Percentiles rank a stretch among this genome's conserved stretches.
Evolutionary conservation across 2,888 invertebrate species (phyloP).

Genomic region (Cataglyphis livida): DNA sequence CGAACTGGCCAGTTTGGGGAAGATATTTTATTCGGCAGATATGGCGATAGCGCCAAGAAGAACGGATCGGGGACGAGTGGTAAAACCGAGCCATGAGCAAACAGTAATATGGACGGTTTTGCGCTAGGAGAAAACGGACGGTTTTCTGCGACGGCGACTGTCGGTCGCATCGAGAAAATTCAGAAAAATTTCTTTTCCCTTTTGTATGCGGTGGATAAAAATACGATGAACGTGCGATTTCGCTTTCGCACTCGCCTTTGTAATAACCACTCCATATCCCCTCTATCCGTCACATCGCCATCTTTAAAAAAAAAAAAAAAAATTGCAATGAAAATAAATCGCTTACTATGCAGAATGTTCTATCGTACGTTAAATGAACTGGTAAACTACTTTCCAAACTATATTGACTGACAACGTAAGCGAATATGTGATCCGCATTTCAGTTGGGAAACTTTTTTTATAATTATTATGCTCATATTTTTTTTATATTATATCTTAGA

Average conservation of each 20-base stretch:
- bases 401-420: not conserved
- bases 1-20: conserved; percentile 1
- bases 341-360: not conserved
- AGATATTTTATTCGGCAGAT: conserved; percentile 59
- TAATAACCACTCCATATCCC: conserved; percentile 37
- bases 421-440: not conserved
- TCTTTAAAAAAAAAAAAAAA: conserved; percentile 2
- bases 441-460: not conserved
- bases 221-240: conserved; percentile 47
- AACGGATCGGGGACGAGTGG: conserved; percentile 54
- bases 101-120: conserved; percentile 71
- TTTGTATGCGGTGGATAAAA: conserved; percentile 45
- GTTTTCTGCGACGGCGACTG: not conserved
- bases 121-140: conserved; percentile 36
- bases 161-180: conserved; percentile 49
- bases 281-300: conserved; percentile 2
- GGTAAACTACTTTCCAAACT: not conserved
- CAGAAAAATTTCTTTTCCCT: conserved; percentile 59
- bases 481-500: not conserved
- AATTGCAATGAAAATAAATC: conserved; percentile 32
- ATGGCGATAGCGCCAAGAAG: conserved; percentile 40
- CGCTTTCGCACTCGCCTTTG: conserved; percentile 44
- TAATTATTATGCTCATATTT: not conserved
- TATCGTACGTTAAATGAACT: not conserved
- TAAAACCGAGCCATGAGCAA: conserved; percentile 68